These are phyloP conservation scores for Psilopsiagon aurifrons DNA, from an alignment of 2,113 vertebrate species.

Conservation along the genomic window DNA sequence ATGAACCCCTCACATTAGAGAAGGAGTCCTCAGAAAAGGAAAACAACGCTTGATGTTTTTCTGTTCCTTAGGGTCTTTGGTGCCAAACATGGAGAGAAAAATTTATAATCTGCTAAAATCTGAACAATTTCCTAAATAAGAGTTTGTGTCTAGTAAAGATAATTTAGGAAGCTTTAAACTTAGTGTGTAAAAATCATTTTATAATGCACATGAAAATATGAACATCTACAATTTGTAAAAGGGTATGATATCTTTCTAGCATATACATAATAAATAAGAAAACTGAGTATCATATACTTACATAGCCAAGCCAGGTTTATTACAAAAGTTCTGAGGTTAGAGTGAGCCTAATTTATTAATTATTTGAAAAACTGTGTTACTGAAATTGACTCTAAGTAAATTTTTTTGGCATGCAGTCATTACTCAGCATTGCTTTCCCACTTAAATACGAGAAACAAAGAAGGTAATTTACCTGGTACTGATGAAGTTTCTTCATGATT, in stretches of 20 bases:
- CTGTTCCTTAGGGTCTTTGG: not conserved
- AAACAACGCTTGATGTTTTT: fast-evolving
- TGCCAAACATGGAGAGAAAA: not conserved
- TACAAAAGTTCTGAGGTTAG: not conserved
- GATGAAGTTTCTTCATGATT: conserved; percentile 72
- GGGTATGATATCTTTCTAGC: not conserved
- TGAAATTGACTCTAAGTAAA: not conserved
- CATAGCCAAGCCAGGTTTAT: not conserved
- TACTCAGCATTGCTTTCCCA: not conserved
- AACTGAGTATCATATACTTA: not conserved
- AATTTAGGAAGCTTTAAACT: not conserved
- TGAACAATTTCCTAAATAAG: not conserved
- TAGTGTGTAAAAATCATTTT: not conserved
- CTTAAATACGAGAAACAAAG: not conserved
- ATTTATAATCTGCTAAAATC: not conserved
- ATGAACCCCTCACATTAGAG: fast-evolving
- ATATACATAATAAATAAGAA: not conserved
- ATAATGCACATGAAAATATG: not conserved
- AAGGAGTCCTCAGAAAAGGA: not conserved
- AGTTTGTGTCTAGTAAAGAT: not conserved
- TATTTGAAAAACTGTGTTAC: not conserved
- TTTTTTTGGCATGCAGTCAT: not conserved
- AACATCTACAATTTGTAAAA: not conserved
- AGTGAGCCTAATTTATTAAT: not conserved
- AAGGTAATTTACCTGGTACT: conserved; percentile 82